phyloP scores from a whole-genome alignment of 2,888 invertebrate genomes.

The Linnaemya tessellans region DNA sequence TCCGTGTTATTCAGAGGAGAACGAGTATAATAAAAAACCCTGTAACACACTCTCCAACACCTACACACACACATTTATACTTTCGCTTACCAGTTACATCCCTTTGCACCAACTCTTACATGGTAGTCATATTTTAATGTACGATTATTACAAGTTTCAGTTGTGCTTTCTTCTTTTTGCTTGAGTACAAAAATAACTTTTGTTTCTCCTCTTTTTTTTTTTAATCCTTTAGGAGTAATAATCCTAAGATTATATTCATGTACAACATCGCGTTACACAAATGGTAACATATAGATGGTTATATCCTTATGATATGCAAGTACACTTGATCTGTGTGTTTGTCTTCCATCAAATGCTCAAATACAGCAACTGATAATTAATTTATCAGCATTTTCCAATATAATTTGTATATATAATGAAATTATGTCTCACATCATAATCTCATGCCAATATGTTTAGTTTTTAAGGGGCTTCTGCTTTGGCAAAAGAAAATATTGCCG shows the following conservation, averaged over 20 bases:
- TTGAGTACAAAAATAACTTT: slow-evolving; percentile 35
- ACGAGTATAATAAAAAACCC: background rate
- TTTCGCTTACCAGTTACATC: slow-evolving; percentile 11
- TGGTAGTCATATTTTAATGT: slow-evolving; percentile 69
- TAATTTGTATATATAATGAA: slow-evolving; percentile 43
- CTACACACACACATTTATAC: background rate
- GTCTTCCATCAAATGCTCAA: slow-evolving; percentile 26
- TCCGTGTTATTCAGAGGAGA: no score
- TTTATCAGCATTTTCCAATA: slow-evolving; percentile 39
- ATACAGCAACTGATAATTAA: slow-evolving; percentile 45
- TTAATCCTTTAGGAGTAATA: slow-evolving; percentile 77
- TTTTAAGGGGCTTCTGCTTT: background rate
- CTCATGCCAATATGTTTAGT: background rate
- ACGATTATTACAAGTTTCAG: slow-evolving; percentile 49
- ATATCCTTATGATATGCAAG: background rate
- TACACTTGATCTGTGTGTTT: background rate
- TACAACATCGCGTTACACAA: slow-evolving; percentile 71
- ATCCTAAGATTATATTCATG: slow-evolving; percentile 82
- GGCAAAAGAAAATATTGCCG: background rate
- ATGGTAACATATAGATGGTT: slow-evolving; percentile 5
- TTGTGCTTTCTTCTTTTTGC: slow-evolving; percentile 14
- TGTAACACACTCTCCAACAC: slow-evolving; percentile 59
- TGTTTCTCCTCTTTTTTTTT: slow-evolving; percentile 60
- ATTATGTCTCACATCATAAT: slow-evolving; percentile 13
- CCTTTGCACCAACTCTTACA: slow-evolving; percentile 43